Conservation (phyloP, 92 coral and sea anemone genomes). For the Metridium senile region DNA sequence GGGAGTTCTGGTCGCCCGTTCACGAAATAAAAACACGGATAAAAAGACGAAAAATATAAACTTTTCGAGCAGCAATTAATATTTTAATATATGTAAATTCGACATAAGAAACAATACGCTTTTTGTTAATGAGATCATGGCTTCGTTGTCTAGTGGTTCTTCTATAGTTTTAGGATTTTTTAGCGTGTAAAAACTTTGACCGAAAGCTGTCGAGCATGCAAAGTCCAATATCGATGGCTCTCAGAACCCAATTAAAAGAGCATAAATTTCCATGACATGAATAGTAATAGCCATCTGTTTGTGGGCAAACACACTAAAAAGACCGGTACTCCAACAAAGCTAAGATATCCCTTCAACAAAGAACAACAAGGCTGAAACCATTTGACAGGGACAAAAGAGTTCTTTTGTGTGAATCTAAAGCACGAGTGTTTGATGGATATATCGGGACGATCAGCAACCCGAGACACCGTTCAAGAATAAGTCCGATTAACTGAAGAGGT, state of each 20-base stretch:
- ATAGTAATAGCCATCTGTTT: conserved; percentile 1
- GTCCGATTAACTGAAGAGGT: conserved; percentile 11
- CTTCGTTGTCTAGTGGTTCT: too few relatives aligned
- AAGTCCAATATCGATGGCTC: conserved; percentile 4
- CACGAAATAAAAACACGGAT: too few relatives aligned
- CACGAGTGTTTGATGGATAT: neutral
- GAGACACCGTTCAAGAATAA: conserved; percentile 17
- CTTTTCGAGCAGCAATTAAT: too few relatives aligned
- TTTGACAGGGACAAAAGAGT: neutral
- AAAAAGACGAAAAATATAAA: too few relatives aligned
- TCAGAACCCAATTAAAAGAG: neutral
- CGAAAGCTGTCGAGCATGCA: neutral
- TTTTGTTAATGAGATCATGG: too few relatives aligned
- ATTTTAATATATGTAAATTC: too few relatives aligned
- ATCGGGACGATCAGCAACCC: neutral
- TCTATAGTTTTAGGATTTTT: too few relatives aligned
- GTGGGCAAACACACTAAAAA: conserved; percentile 14
- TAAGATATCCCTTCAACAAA: neutral
- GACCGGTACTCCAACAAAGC: conserved; percentile 17
- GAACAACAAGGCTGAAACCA: conserved; percentile 3
- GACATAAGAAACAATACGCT: too few relatives aligned
- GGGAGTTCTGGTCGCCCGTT: neutral
- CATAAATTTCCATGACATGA: conserved; percentile 17
- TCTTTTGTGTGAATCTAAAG: conserved; percentile 14
- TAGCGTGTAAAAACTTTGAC: too few relatives aligned